A percentile compares a stretch with the other conserved stretches of the same genome.
phyloP scores from a whole-genome alignment of 1,140 invertebrate species.

The Drepana arcuata region DNA sequence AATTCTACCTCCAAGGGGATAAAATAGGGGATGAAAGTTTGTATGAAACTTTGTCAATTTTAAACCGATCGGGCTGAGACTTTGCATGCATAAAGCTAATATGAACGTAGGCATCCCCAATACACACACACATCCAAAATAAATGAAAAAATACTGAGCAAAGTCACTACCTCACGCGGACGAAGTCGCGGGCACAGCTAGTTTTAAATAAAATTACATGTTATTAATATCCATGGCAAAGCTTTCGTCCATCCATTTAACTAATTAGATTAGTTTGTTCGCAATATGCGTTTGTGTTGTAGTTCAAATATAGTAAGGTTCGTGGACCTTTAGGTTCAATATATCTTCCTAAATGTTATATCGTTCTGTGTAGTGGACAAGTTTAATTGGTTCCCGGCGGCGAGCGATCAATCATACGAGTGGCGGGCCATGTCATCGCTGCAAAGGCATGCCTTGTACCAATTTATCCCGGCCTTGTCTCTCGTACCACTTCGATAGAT shows the following conservation, averaged over 20 bases:
- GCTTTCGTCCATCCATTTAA: not conserved
- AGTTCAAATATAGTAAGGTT: not conserved
- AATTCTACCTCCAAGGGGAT: no score
- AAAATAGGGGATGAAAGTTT: no score
- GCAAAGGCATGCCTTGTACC: not conserved
- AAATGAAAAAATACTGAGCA: no score
- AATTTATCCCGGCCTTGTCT: not conserved
- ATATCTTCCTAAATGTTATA: conserved; percentile 38
- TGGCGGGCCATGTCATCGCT: conserved; percentile 19
- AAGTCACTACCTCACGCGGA: no score
- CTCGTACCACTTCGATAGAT: not conserved
- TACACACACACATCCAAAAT: no score
- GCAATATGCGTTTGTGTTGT: not conserved
- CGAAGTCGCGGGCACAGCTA: no score
- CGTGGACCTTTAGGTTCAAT: conserved; percentile 24
- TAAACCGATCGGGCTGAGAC: no score
- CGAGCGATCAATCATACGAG: conserved; percentile 34
- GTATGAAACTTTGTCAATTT: no score
- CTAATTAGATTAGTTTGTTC: not conserved
- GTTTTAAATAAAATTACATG: not conserved
- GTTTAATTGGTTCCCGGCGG: conserved; percentile 43
- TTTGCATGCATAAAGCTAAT: no score
- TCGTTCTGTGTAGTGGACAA: conserved; percentile 39
- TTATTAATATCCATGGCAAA: not conserved
- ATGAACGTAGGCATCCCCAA: no score